Percentiles rank a stretch among this genome's conserved stretches.
Evolutionary conservation across 2,888 invertebrate species (phyloP).

Genomic region (Drosophila hamatofila): DNA sequence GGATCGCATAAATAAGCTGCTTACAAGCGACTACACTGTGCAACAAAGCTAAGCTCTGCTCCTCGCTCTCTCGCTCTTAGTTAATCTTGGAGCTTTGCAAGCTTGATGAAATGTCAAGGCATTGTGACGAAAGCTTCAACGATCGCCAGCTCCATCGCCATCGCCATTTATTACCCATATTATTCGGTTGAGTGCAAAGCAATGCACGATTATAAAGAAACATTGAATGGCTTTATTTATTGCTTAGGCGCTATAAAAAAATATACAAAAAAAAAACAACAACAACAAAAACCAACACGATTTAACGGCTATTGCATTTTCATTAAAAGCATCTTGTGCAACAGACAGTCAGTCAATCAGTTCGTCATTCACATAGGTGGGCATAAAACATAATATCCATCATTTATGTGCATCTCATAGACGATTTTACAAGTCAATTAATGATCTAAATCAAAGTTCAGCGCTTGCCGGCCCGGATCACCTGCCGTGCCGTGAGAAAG

Average conservation of each 20-base stretch:
- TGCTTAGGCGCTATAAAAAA: conserved; percentile 50
- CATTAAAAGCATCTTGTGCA: conserved; percentile 49
- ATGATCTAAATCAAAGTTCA: conserved; percentile 11
- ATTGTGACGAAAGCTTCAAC: conserved; percentile 46
- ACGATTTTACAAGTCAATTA: conserved; percentile 32
- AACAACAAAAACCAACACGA: conserved; percentile 1
- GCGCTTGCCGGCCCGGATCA: neutral
- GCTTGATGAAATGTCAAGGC: conserved; percentile 62
- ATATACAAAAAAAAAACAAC: conserved; percentile 6
- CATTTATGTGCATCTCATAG: conserved; percentile 18
- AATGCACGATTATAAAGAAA: conserved; percentile 56
- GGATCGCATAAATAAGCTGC: conserved; percentile 47
- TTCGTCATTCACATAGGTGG: conserved; percentile 18
- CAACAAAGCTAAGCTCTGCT: conserved; percentile 24
- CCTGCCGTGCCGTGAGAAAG: neutral
- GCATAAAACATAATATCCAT: conserved; percentile 44
- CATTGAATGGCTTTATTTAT: conserved; percentile 39
- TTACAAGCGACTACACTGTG: conserved; percentile 46
- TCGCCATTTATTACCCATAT: conserved; percentile 57
- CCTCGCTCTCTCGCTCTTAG: neutral
- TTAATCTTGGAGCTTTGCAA: conserved; percentile 34
- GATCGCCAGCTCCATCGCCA: conserved; percentile 12
- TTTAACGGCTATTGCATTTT: conserved; percentile 40
- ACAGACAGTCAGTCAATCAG: conserved; percentile 2
- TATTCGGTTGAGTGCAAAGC: conserved; percentile 71